phyloP scores from a whole-genome alignment of 2,888 invertebrate genomes.

The Nomada lathburiana region DNA sequence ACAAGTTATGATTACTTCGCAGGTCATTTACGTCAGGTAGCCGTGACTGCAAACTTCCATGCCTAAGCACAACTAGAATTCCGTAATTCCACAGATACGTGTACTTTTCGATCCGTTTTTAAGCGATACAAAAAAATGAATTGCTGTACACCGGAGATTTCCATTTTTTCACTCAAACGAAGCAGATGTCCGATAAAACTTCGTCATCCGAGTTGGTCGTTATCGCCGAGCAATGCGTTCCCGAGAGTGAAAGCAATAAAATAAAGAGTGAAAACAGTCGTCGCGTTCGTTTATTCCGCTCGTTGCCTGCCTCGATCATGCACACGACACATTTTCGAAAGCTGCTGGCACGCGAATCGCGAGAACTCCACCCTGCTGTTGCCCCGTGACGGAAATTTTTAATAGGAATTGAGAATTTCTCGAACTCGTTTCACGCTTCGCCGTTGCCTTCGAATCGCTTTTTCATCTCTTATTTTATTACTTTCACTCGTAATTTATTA shows the following conservation, averaged over 20 bases:
- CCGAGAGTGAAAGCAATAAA: conserved; percentile 65
- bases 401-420: background rate
- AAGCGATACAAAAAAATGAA: too few relatives aligned
- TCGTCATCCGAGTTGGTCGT: conserved; percentile 37
- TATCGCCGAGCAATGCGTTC: conserved; percentile 50
- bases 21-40: too few relatives aligned
- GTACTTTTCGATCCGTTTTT: too few relatives aligned
- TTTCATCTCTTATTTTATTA: background rate
- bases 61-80: too few relatives aligned
- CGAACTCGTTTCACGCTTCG: background rate
- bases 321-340: conserved; percentile 56
- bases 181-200: conserved; percentile 3
- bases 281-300: conserved; percentile 53
- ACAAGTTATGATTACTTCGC: too few relatives aligned
- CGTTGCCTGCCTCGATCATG: conserved; percentile 30
- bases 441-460: background rate
- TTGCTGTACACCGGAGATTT: too few relatives aligned
- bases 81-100: too few relatives aligned
- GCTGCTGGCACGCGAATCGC: conserved; percentile 40
- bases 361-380: background rate
- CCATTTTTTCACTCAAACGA: too few relatives aligned
- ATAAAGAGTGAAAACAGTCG: conserved; percentile 59
- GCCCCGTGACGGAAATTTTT: conserved; percentile 32
- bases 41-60: too few relatives aligned
- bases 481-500: too few relatives aligned